Conservation (phyloP, 2,888 invertebrate species). For the Athripsodes cinereus region DNA sequence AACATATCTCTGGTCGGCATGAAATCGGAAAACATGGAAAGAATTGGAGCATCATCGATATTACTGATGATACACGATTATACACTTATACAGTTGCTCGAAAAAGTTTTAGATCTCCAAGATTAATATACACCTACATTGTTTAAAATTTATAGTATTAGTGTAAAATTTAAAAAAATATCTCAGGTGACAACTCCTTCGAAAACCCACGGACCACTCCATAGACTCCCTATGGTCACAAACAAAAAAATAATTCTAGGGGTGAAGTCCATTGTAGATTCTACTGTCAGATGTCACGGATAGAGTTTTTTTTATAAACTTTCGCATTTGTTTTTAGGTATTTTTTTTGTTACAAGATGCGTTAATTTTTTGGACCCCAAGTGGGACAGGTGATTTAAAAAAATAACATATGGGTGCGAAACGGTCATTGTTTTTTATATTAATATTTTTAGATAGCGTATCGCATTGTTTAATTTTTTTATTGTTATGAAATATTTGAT, state of each 20-base stretch:
- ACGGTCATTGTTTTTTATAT: slow-evolving; percentile 1
- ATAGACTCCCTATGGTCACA: neutral
- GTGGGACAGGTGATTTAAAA: slow-evolving; percentile 12
- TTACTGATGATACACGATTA: too few relatives aligned
- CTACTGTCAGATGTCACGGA: slow-evolving; percentile 17
- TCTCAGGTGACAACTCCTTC: too few relatives aligned
- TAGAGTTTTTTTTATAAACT: slow-evolving; percentile 16
- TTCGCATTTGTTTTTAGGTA: slow-evolving; percentile 24
- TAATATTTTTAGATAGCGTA: neutral
- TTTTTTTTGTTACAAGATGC: slow-evolving; percentile 8
- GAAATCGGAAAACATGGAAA: too few relatives aligned
- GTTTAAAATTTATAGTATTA: too few relatives aligned
- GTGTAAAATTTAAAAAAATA: too few relatives aligned
- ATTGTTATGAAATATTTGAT: neutral
- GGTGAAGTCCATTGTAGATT: slow-evolving; percentile 8
- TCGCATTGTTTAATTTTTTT: neutral
- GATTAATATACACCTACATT: too few relatives aligned
- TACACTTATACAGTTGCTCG: too few relatives aligned
- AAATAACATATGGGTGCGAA: slow-evolving; percentile 16
- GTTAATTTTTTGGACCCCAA: slow-evolving; percentile 1
- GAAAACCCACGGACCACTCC: neutral
- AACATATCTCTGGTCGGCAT: too few relatives aligned
- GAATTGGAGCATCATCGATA: too few relatives aligned
- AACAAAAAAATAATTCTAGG: slow-evolving; percentile 8
- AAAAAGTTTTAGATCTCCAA: too few relatives aligned